Percentiles rank a stretch among this genome's conserved stretches.
Conservation (phyloP, 2,113 vertebrate species). For the Mionectes macconnelli region DNA sequence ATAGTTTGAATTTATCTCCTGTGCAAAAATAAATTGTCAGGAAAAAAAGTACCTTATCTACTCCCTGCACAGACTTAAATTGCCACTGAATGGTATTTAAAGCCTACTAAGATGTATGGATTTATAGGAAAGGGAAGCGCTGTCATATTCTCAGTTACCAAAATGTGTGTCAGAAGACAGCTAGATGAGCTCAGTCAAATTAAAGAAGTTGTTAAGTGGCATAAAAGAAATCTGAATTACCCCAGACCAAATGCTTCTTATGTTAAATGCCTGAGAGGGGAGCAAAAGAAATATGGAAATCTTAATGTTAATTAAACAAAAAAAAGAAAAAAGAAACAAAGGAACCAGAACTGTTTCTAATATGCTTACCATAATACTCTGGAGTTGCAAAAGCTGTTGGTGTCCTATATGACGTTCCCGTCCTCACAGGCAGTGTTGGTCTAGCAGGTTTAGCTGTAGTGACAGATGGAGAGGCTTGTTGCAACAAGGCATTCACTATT, state of each 20-base stretch:
- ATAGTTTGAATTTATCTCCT: not conserved
- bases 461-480: conserved; percentile 6
- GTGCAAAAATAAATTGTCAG: not conserved
- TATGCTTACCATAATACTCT: conserved; percentile 72
- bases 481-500: conserved; percentile 39
- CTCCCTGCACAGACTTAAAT: not conserved
- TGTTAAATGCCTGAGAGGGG: not conserved
- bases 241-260: not conserved
- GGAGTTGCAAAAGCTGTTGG: conserved; percentile 75
- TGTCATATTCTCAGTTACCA: not conserved
- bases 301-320: not conserved
- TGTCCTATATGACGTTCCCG: conserved; percentile 48
- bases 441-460: conserved; percentile 42
- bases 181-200: not conserved
- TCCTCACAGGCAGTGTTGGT: conserved; percentile 43
- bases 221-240: not conserved
- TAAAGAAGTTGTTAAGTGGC: not conserved
- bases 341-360: not conserved
- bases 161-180: not conserved
- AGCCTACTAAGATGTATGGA: not conserved
- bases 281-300: not conserved
- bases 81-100: not conserved
- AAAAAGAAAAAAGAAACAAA: not conserved
- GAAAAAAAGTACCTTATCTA: not conserved
- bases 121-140: not conserved